Evolutionary conservation across 2,888 invertebrate species (phyloP), one percentile per base, ranked within the genome.

Genomic region (Elysia crispata): DNA sequence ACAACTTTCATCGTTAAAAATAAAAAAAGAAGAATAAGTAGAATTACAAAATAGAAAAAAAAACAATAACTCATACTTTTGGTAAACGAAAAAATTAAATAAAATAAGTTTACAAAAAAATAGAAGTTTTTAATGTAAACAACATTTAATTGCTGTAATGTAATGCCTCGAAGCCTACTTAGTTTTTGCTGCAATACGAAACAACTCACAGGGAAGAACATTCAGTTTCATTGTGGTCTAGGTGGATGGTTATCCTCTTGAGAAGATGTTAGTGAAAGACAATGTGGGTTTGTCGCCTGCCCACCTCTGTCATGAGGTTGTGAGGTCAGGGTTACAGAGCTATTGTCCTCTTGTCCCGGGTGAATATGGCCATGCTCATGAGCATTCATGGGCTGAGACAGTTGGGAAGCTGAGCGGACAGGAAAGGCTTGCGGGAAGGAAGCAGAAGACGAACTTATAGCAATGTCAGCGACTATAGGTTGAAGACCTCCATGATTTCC

Each of bases 231-330:
- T 41, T 72, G 62, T 57, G 77, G 77, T 77, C 72, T 77, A 11
- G 77, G 41, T 30, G 60, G 25, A 72, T 62, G 31, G 41, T 60
- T 57, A 28, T 60, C 70, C n/a, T 72, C 77, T 18, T 77, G 69
- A 25, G 69, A 3, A 41, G 41, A n/a, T 60, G 77, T 41, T 33
- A 77, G 41, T 70, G 77, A 77, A 77, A 77, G 77, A 77, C 77
- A 70, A 33, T 72, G 77, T 23, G 77, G 64, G 70, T 62, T 41
- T 49, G 23, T 30, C 67, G 67, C 31, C 15, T 28, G n/a, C 0
- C 23, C 30, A 23, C 6, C 28, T 23, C 11, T 30, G 3, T n/a
- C 67, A n/a, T 3, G 28, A 28, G 28, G 50, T 25, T 41, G 50
- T 13, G 15, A 50, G 66, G 20, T 28, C 54, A 54, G 41, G 3